Evolutionary conservation across 2,888 invertebrate genomes (phyloP), one percentile per base, ranked within the genome.

Genomic region (Marronus borbonicus): DNA sequence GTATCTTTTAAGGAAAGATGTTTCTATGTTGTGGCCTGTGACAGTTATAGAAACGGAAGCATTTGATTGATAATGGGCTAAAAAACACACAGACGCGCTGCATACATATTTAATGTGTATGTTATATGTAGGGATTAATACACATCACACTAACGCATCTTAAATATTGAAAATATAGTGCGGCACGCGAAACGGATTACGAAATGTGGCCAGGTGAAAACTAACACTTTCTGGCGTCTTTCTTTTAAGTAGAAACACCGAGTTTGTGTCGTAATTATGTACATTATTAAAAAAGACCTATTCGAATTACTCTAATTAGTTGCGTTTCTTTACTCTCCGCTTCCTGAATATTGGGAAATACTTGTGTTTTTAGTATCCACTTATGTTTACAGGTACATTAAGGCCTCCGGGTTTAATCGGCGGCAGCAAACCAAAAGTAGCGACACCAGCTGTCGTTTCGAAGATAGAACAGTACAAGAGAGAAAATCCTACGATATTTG

Each of bases 381-480:
- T 39, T 44, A 72, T 83, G 81, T 85, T 92, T 92, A 77, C 91
- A 96, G 96, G 96, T 86, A 96, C 96, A 31, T 90, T 97, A 78
- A 92, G 97, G 85, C 97, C 97, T 80, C 96, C 97, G 39, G 97
- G 97, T 20, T 91, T 97, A 83, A 97, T 97, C 84, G 97, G 98
- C 77, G 98, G 98, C 81, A 97, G 97, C 89, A 98, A 98, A 89
- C 98, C 98, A 3, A 98, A 98, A 90, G 98, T 98, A 79, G 98
- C 98, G 78, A 98, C 98, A 44, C 98, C 98, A 28, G 95, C 96
- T 14, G 98, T 98, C 74, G 98, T 98, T 80, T 95, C 97, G 81
- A 98, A 98, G 91, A 98, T 98, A 86, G 98, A 98, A 89, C 97
- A 98, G 89, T 98, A 98, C 92, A 98, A 98, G 91, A 90, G 97